phyloP scores from a whole-genome alignment of 2,113 vertebrate genomes.

The Oenanthe oenanthe region DNA sequence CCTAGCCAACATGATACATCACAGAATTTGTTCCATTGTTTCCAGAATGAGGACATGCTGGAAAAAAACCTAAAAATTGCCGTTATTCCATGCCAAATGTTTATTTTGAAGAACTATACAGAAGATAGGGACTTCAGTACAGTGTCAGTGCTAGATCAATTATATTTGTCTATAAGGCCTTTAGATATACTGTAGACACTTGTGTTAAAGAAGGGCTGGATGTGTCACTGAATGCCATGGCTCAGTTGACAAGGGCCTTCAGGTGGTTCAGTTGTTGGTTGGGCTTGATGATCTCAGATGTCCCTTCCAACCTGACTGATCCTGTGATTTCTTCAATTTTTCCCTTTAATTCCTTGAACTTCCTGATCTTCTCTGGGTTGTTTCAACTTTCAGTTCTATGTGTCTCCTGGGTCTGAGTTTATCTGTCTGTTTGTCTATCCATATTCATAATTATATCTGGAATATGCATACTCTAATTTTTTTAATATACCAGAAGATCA shows the following conservation, averaged over 20 bases:
- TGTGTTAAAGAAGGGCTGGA: background rate
- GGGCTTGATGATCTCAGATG: background rate
- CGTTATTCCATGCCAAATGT: background rate
- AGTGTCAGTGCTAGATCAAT: background rate
- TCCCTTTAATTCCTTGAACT: background rate
- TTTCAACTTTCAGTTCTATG: background rate
- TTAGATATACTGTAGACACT: background rate
- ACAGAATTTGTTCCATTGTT: background rate
- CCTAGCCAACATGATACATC: background rate
- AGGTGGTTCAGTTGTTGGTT: rapidly evolving
- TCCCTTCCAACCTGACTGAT: background rate
- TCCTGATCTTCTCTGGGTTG: background rate
- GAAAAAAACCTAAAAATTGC: background rate
- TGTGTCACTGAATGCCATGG: background rate
- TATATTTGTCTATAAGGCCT: background rate
- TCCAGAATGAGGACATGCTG: background rate
- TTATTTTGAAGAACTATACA: background rate
- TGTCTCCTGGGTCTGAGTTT: background rate
- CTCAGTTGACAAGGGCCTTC: background rate
- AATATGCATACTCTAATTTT: background rate
- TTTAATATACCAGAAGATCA: background rate
- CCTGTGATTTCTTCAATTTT: background rate
- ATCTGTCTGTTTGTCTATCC: background rate
- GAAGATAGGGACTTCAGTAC: background rate
- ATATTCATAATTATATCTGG: background rate